Percentiles rank a stretch among this genome's conserved stretches.
Evolutionary conservation across 2,797 vertebrate genomes (phyloP).

Genomic region (Pseudopleuronectes americanus): DNA sequence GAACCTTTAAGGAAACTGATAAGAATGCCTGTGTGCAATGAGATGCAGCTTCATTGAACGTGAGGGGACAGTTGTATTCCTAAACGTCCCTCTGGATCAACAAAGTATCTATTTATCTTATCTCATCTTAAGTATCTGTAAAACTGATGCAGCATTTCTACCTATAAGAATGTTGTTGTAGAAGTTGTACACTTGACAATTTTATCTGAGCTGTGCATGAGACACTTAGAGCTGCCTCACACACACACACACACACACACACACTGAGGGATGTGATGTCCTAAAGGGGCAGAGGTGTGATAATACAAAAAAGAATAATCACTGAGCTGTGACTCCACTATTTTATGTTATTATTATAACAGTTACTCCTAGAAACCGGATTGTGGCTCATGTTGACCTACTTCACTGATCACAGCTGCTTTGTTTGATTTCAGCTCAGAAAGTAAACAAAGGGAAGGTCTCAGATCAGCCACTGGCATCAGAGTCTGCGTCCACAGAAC

Average conservation of each 20-base stretch:
- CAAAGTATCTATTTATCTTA: too few species aligned
- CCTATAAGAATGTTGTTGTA: background rate
- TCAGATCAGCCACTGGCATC: background rate
- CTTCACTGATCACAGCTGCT: constrained; percentile 12
- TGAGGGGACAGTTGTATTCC: too few species aligned
- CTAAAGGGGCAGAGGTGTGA: constrained; percentile 1
- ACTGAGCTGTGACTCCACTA: background rate
- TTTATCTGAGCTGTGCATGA: too few species aligned
- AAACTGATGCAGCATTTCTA: background rate
- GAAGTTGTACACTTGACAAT: too few species aligned
- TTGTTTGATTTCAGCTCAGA: constrained; percentile 38
- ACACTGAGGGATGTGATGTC: constrained; percentile 25
- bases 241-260: background rate
- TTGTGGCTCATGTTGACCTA: background rate
- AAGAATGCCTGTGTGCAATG: too few species aligned
- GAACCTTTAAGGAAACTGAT: too few species aligned
- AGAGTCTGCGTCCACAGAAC: background rate
- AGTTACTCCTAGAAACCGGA: background rate
- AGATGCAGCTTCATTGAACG: too few species aligned
- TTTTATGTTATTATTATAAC: background rate
- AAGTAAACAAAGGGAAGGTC: constrained; percentile 56
- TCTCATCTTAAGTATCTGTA: too few species aligned
- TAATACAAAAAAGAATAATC: background rate
- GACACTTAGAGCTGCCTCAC: constrained; percentile 6
- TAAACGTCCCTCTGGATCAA: too few species aligned